These are phyloP conservation scores for Geotrupes spiniger DNA, from an alignment of 2,888 invertebrate species.

Conservation along the genomic window DNA sequence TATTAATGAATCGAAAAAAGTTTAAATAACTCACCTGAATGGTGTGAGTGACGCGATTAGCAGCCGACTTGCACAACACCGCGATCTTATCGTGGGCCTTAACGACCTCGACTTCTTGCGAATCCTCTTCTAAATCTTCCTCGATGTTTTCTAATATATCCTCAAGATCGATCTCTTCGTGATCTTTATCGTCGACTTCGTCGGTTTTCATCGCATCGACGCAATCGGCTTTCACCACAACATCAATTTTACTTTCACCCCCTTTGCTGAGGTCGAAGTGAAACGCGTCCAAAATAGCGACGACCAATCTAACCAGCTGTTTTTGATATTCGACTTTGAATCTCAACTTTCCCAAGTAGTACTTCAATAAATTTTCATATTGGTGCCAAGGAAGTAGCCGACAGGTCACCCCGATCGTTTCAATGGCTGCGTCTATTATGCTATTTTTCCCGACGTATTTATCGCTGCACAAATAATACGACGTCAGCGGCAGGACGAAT, in stretches of 20 bases:
- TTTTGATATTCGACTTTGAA: slow-evolving; percentile 74
- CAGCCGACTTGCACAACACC: slow-evolving; percentile 66
- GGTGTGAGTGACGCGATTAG: slow-evolving; percentile 66
- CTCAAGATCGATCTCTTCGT: slow-evolving; percentile 31
- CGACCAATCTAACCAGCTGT: slow-evolving; percentile 73
- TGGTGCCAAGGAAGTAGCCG: slow-evolving; percentile 83
- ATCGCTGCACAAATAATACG: slow-evolving; percentile 76
- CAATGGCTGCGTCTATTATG: slow-evolving; percentile 81
- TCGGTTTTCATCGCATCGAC: slow-evolving; percentile 31
- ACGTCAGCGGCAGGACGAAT: slow-evolving; percentile 81
- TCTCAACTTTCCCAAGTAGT: slow-evolving; percentile 75
- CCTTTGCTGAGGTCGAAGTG: slow-evolving; percentile 83
- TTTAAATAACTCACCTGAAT: slow-evolving; percentile 36
- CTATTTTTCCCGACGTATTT: slow-evolving; percentile 74
- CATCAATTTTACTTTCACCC: slow-evolving; percentile 37
- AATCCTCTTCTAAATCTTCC: slow-evolving; percentile 31
- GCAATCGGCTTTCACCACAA: slow-evolving; percentile 28
- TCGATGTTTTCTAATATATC: slow-evolving; percentile 31
- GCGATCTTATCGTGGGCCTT: slow-evolving; percentile 35
- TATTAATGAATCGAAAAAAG: not conserved
- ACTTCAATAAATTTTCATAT: slow-evolving; percentile 78
- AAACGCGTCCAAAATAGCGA: slow-evolving; percentile 82
- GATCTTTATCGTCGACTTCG: slow-evolving; percentile 44
- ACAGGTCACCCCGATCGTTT: slow-evolving; percentile 74
- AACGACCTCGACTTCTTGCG: slow-evolving; percentile 37